A percentile compares a stretch with the other conserved stretches of the same genome.
phyloP scores from a whole-genome alignment of 2,797 vertebrate species.

The Margarornis squamiger region DNA sequence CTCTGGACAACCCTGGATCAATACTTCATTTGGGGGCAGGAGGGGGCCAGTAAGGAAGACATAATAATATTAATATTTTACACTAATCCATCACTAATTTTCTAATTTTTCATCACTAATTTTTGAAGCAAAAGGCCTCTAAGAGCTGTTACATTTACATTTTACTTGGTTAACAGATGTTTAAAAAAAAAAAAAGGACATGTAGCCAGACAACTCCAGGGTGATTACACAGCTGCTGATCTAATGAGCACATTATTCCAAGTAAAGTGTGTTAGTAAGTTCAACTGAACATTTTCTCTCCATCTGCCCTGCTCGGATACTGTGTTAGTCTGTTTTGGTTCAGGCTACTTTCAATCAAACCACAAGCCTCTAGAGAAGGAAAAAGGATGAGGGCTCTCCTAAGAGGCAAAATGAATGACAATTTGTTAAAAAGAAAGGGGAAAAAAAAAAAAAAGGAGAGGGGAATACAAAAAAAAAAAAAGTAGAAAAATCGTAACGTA shows the following conservation, averaged over 20 bases:
- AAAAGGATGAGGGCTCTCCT: not conserved
- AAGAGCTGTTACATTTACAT: not conserved
- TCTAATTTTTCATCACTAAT: not conserved
- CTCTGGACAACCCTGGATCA: not conserved
- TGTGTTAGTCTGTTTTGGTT: not conserved
- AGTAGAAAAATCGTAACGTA: not conserved
- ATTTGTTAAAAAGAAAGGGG: not conserved
- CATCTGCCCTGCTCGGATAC: not conserved
- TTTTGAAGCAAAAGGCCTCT: not conserved
- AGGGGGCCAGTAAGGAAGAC: rapidly evolving
- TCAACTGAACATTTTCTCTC: not conserved
- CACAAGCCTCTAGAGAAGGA: not conserved
- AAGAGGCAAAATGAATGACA: not conserved
- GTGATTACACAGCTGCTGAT: not conserved
- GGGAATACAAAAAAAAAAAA: not conserved
- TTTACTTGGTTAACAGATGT: not conserved
- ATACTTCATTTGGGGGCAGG: not conserved
- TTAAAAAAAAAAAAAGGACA: not conserved
- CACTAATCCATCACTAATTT: not conserved
- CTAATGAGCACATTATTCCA: not conserved
- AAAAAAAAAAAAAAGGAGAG: too few relatives aligned
- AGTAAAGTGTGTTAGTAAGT: not conserved
- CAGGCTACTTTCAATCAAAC: slow-evolving; percentile 18
- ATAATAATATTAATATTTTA: not conserved
- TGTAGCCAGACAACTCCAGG: not conserved